These are phyloP conservation scores for Telmatochromis brichardi DNA, from an alignment of 2,113 vertebrate genomes.

Conservation along the genomic window DNA sequence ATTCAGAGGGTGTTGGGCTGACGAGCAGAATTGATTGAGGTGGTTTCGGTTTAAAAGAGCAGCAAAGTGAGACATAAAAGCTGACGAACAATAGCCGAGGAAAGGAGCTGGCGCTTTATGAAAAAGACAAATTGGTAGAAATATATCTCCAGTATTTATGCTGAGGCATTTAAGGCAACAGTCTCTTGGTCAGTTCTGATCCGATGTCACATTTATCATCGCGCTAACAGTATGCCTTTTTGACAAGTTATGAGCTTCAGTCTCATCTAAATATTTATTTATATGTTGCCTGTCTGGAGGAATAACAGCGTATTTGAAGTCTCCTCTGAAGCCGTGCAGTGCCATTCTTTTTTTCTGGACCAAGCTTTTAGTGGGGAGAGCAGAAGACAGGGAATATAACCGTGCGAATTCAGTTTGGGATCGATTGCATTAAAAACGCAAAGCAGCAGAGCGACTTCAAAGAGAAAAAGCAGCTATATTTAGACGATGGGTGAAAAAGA, in stretches of 20 bases:
- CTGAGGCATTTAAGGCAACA: not conserved
- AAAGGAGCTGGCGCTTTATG: not conserved
- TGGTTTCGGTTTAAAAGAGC: slow-evolving; percentile 13
- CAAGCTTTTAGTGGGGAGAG: not conserved
- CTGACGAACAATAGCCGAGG: slow-evolving; percentile 10
- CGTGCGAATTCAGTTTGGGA: not conserved
- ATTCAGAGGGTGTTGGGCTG: not conserved
- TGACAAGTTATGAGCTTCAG: not conserved
- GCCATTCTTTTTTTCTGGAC: not conserved
- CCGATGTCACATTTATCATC: not conserved
- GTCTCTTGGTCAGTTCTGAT: not conserved
- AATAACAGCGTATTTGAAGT: not conserved
- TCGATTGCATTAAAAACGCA: slow-evolving; percentile 3
- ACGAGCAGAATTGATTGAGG: slow-evolving; percentile 33
- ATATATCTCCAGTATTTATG: not conserved
- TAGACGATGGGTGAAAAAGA: not conserved
- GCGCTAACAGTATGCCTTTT: not conserved
- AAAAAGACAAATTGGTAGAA: slow-evolving; percentile 9
- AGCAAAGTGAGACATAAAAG: slow-evolving; percentile 17
- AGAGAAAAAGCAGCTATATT: not conserved
- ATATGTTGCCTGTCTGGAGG: not conserved
- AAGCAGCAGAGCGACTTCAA: slow-evolving; percentile 4
- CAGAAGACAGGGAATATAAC: not conserved
- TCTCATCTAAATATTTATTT: slow-evolving; percentile 1
- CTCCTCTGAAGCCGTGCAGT: not conserved